These are phyloP conservation scores for Peromyscus leucopus DNA, from an alignment of 2,113 vertebrate genomes.

Conservation along the genomic window DNA sequence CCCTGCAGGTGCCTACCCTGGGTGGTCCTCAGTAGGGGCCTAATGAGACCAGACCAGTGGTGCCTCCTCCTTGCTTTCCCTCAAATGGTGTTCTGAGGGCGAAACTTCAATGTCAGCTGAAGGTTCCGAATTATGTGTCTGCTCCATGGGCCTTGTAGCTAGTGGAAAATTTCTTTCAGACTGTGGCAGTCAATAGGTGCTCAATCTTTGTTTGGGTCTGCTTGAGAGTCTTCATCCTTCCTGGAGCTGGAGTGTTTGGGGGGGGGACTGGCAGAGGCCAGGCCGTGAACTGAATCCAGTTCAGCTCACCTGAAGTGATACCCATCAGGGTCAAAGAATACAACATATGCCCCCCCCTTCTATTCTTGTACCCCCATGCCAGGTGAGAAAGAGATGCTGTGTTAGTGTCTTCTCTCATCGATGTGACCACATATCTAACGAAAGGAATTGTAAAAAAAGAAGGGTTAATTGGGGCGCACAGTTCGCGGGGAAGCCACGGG, in stretches of 20 bases:
- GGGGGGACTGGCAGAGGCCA: background rate
- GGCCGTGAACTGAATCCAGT: fast-evolving
- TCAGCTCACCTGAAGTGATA: no score
- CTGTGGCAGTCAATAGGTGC: background rate
- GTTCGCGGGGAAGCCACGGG: background rate
- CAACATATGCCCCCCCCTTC: fast-evolving
- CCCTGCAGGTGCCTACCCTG: background rate
- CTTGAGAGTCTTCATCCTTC: background rate
- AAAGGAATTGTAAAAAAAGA: no score
- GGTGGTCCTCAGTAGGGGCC: background rate
- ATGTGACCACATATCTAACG: background rate
- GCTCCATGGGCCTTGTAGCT: background rate
- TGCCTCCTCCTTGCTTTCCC: background rate
- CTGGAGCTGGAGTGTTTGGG: no score
- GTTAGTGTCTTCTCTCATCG: background rate
- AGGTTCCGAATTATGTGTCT: background rate
- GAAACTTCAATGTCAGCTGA: background rate
- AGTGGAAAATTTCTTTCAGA: background rate
- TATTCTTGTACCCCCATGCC: background rate
- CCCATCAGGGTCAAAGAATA: background rate
- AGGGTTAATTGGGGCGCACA: background rate
- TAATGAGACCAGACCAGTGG: fast-evolving
- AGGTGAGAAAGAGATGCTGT: background rate
- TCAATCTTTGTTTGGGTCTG: background rate
- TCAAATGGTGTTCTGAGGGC: background rate